Evolutionary conservation across 2,113 vertebrate species (phyloP).

Genomic region (Lepus timidus): DNA sequence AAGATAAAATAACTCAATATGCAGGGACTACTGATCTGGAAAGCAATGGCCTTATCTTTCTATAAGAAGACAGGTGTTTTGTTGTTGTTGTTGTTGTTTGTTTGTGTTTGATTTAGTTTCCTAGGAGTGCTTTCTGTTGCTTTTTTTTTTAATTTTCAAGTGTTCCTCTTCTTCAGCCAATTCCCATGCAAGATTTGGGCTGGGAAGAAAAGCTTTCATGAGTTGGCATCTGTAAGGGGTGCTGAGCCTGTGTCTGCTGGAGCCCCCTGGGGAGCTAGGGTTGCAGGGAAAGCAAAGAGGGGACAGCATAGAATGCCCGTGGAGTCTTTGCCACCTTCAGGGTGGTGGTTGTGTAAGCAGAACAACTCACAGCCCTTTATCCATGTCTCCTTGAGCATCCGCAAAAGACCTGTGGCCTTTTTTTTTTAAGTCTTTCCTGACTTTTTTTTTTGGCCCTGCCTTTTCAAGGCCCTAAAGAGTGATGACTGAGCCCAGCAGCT

Average conservation of each 20-base stretch:
- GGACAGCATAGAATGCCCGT: neutral
- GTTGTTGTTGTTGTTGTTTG: neutral
- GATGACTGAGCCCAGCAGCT: neutral
- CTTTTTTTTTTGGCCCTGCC: neutral
- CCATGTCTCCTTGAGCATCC: neutral
- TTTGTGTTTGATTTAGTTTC: neutral
- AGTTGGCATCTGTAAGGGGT: neutral
- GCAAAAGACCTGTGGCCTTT: neutral
- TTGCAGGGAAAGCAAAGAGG: neutral
- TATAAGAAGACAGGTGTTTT: neutral
- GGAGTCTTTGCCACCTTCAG: neutral
- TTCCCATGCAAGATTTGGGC: neutral
- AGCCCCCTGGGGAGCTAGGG: neutral
- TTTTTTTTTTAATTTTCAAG: neutral
- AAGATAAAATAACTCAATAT: neutral
- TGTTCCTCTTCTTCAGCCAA: neutral
- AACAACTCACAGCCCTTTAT: neutral
- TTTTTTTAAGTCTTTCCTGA: neutral
- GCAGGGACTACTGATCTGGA: neutral
- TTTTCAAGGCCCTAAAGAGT: neutral
- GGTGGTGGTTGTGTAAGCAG: neutral
- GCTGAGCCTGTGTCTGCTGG: neutral
- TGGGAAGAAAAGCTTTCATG: neutral
- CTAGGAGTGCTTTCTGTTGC: neutral
- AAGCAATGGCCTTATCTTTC: neutral